phyloP scores from a whole-genome alignment of 2,888 invertebrate species.

The Cephalotes varians region DNA sequence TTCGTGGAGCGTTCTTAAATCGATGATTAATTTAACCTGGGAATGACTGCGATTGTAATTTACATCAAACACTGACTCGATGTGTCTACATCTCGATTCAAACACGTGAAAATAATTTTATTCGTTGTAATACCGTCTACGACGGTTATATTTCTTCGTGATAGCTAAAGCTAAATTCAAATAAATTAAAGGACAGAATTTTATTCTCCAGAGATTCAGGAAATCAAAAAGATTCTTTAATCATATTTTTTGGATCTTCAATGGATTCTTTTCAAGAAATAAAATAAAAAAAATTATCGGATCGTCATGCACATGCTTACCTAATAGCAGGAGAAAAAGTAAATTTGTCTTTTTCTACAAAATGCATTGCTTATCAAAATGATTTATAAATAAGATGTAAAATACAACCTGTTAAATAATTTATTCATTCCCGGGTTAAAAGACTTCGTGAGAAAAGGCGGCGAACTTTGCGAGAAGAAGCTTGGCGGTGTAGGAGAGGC shows the following conservation, averaged over 20 bases:
- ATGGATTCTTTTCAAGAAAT: conserved; percentile 1
- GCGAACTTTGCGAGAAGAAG: conserved; percentile 12
- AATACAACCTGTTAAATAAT: conserved; percentile 6
- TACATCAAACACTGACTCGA: background rate
- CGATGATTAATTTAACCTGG: conserved; percentile 17
- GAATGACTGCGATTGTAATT: conserved; percentile 18
- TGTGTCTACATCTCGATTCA: background rate
- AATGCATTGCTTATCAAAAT: background rate
- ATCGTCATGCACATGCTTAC: conserved; percentile 30
- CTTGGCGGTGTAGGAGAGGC: conserved; percentile 20
- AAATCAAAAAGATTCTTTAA: background rate
- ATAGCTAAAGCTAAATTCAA: background rate
- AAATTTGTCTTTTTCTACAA: background rate
- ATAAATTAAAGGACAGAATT: background rate
- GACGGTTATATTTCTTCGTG: background rate
- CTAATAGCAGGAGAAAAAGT: background rate
- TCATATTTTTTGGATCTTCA: background rate
- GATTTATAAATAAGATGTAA: conserved; percentile 12
- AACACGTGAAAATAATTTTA: background rate
- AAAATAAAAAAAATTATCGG: background rate
- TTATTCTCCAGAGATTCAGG: background rate
- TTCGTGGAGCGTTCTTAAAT: background rate
- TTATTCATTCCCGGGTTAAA: conserved; percentile 17
- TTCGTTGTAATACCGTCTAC: background rate
- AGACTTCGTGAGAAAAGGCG: conserved; percentile 16